These are phyloP conservation scores for Batillaria attramentaria DNA, from an alignment of 1,140 invertebrate genomes.

Conservation along the genomic window DNA sequence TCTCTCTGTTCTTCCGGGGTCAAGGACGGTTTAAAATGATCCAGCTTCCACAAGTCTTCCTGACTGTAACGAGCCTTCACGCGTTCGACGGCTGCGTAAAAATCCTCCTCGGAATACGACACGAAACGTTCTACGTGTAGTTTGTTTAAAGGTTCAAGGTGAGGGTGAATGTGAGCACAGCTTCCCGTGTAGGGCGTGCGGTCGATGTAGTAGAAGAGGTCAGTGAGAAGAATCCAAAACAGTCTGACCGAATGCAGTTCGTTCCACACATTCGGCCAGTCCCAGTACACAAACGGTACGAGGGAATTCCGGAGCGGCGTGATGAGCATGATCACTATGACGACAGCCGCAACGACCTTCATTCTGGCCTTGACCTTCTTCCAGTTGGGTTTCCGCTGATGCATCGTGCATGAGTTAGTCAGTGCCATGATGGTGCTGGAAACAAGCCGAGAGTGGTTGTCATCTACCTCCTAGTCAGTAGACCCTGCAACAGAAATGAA, in stretches of 20 bases:
- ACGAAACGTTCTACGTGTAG: constrained; percentile 4
- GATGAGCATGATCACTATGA: not conserved
- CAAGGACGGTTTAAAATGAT: constrained; percentile 34
- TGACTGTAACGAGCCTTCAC: not conserved
- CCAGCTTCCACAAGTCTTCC: constrained; percentile 16
- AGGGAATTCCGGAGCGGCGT: constrained; percentile 10
- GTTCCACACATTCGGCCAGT: constrained; percentile 3
- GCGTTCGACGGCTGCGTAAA: not conserved
- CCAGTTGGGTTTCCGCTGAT: too few relatives aligned
- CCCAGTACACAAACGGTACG: not conserved
- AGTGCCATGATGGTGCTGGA: too few relatives aligned
- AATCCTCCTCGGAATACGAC: constrained; percentile 22
- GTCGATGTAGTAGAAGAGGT: constrained; percentile 25
- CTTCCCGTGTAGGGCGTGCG: constrained; percentile 14
- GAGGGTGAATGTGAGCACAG: constrained; percentile 16
- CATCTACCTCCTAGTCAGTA: too few relatives aligned
- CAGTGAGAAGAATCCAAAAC: not conserved
- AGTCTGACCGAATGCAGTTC: constrained; percentile 4
- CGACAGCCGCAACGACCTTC: not conserved
- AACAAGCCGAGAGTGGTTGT: too few relatives aligned
- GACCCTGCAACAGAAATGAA: too few relatives aligned
- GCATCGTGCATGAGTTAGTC: too few relatives aligned
- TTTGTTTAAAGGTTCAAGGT: constrained; percentile 16
- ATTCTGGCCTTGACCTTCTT: constrained; percentile 14
- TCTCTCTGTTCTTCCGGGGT: constrained; percentile 26